Conservation (phyloP, 2,797 vertebrate species). For the Florisuga fusca region DNA sequence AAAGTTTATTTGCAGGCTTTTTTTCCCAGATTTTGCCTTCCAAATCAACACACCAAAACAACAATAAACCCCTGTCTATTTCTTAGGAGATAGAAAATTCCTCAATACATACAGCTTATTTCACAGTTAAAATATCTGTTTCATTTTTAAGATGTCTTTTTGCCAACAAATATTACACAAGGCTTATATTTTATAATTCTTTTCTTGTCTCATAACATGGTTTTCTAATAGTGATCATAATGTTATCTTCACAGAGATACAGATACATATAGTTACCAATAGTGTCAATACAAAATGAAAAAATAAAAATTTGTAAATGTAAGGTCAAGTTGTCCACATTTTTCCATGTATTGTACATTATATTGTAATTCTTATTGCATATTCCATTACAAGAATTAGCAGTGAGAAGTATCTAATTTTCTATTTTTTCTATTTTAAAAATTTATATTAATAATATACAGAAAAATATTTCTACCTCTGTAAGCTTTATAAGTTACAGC, state of each 20-base stretch:
- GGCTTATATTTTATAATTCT: background rate
- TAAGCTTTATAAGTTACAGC: background rate
- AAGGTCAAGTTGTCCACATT: background rate
- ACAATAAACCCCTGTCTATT: background rate
- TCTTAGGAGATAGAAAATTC: background rate
- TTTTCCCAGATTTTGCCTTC: background rate
- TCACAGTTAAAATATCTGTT: background rate
- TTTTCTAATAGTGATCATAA: background rate
- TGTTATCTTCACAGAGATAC: background rate
- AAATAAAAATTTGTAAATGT: background rate
- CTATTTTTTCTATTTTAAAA: background rate
- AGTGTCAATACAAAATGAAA: background rate
- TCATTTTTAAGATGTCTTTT: background rate
- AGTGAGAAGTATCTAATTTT: background rate
- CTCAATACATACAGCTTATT: background rate
- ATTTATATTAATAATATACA: background rate
- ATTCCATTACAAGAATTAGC: background rate
- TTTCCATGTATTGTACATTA: background rate
- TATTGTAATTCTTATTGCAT: background rate
- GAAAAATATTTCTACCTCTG: background rate
- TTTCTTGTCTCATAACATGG: background rate
- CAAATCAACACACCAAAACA: background rate
- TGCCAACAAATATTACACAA: background rate
- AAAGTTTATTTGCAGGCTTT: background rate
- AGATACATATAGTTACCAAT: background rate